Base-by-base conservation (phyloP, 2,888 invertebrate species). In the Piscicola geometra region DNA sequence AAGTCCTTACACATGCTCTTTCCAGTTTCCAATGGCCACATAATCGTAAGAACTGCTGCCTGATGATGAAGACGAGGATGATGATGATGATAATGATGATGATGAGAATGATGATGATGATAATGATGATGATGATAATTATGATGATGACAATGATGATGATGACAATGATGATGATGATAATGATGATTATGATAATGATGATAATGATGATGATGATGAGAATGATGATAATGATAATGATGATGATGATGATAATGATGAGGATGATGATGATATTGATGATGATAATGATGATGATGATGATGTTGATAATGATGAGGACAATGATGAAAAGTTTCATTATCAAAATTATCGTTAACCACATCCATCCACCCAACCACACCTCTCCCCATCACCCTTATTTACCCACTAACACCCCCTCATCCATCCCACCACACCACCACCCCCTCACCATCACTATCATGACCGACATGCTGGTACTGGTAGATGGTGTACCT, bases 401-500 rank as follows among this genome's bases (percentile, higher is more conserved):
- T 12, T 85, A 85, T 18, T 85, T 80, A 15, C 79, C 78, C 1
- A 82, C 80, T 77, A 85, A 85, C 50, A 81, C n/a, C n/a, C n/a
- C n/a, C n/a, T n/a, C n/a, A n/a, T n/a, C n/a, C n/a, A n/a, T n/a
- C n/a, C n/a, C n/a, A n/a, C n/a, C n/a, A n/a, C n/a, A 64, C 64
- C 5, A 64, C 64, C 5, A 64, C 64, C 5, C 5, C 64, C 5
- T 12, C 64, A 64, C 21, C 64, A 64, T 12, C 64, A 64, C 5
- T n/a, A 67, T 28, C 82, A 76, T 87, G 82, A 77, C 47, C 32
- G 2, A 52, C 18, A n/a, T 52, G 28, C 83, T 90, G 90, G 83
- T 89, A 90, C 82, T 91, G 90, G 83, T 89, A 91, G 79, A 91
- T 89, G 81, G 89, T 90, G 84, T 91, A 91, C 21, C 82, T 81